phyloP scores from a whole-genome alignment of 2,797 vertebrate species.

The Philypnodon macrostomus region DNA sequence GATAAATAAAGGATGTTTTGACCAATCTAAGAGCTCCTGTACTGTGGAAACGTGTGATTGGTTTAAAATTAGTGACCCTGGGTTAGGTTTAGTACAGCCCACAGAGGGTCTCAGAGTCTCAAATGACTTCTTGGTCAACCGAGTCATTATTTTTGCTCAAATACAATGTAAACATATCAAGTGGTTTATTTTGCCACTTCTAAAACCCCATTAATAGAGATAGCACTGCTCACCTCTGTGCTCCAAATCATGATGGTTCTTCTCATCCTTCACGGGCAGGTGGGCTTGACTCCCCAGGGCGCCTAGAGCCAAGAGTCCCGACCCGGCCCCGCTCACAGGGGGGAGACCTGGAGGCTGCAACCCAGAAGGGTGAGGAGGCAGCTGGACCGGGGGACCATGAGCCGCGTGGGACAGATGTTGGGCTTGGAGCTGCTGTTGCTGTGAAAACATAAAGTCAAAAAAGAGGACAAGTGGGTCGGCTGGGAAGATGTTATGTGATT shows the following conservation, averaged over 20 bases:
- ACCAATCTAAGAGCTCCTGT: too few relatives aligned
- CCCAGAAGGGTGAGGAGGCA: slow-evolving; percentile 89
- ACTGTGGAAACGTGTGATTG: too few relatives aligned
- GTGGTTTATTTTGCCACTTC: too few relatives aligned
- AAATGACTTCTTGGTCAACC: too few relatives aligned
- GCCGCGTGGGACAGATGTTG: slow-evolving; percentile 94
- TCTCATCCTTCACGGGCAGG: slow-evolving; percentile 92
- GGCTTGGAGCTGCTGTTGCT: slow-evolving; percentile 98
- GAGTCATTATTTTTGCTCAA: too few relatives aligned
- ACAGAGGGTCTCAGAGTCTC: too few relatives aligned
- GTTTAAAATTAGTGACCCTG: too few relatives aligned
- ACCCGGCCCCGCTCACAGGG: slow-evolving; percentile 82
- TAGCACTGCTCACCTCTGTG: slow-evolving; percentile 85
- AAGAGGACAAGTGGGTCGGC: slow-evolving; percentile 60
- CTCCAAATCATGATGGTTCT: slow-evolving; percentile 94
- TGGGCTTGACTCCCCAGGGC: slow-evolving; percentile 92
- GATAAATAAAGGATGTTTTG: too few relatives aligned
- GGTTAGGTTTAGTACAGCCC: too few relatives aligned
- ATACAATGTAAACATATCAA: too few relatives aligned
- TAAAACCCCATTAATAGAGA: too few relatives aligned
- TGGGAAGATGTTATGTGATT: slow-evolving; percentile 58
- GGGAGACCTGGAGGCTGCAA: slow-evolving; percentile 89
- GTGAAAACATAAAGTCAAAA: slow-evolving; percentile 64
- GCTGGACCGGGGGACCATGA: slow-evolving; percentile 90
- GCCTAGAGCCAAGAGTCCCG: slow-evolving; percentile 87